A percentile compares a stretch with the other conserved stretches of the same genome.
phyloP scores from a whole-genome alignment of 1,140 invertebrate genomes.

The Cyclargus thomasi region DNA sequence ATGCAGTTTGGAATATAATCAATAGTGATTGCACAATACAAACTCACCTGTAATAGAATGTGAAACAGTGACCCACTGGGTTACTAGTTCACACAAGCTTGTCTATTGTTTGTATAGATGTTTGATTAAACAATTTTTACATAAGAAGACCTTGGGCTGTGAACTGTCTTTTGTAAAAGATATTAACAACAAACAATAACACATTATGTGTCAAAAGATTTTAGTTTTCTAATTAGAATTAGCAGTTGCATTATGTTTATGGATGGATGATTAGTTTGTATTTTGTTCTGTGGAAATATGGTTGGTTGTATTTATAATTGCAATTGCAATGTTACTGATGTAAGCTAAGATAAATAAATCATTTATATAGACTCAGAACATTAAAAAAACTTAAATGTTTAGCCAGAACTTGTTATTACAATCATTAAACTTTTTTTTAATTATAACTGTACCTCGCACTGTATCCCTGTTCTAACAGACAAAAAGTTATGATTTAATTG shows the following conservation, averaged over 20 bases:
- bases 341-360: no score
- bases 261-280: no score
- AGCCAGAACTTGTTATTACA: no score
- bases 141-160: neutral
- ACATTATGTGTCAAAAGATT: neutral
- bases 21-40: neutral
- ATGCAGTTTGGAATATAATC: neutral
- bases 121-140: slow-evolving; percentile 4
- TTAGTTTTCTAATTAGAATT: neutral
- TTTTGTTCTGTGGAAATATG: no score
- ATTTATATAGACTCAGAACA: no score
- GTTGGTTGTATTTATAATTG: no score
- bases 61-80: neutral
- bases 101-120: neutral
- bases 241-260: neutral
- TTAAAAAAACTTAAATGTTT: no score
- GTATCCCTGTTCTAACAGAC: no score
- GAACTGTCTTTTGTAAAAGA: neutral
- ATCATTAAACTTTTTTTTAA: no score
- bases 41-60: neutral
- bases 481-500: no score
- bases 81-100: neutral
- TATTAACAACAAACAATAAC: neutral
- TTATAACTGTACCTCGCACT: no score
- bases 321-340: no score